phyloP scores from a whole-genome alignment of 2,888 invertebrate genomes.

The Cheilosia urbana region DNA sequence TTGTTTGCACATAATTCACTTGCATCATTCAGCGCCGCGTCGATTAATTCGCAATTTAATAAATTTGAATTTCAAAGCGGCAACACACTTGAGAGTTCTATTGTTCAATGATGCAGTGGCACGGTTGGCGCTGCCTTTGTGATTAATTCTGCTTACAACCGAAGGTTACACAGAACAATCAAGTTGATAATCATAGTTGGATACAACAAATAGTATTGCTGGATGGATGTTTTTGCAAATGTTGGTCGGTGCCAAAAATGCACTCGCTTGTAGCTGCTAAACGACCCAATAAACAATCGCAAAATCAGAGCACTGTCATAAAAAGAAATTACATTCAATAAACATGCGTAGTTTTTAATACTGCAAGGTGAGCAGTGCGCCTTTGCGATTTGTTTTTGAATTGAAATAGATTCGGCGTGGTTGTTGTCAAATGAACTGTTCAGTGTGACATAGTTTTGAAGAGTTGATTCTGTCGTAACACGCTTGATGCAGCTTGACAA shows the following conservation, averaged over 20 bases:
- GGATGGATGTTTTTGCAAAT: neutral
- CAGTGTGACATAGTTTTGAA: slow-evolving; percentile 8
- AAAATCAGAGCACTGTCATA: slow-evolving; percentile 32
- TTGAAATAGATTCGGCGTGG: slow-evolving; percentile 16
- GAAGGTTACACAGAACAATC: slow-evolving; percentile 6
- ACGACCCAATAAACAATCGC: slow-evolving; percentile 15
- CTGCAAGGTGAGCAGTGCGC: slow-evolving; percentile 1
- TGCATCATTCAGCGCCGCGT: slow-evolving; percentile 1
- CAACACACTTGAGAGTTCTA: slow-evolving; percentile 13
- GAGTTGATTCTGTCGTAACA: neutral
- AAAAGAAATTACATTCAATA: slow-evolving; percentile 1
- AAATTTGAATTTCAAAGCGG: slow-evolving; percentile 23
- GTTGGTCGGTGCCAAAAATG: neutral
- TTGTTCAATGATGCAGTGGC: slow-evolving; percentile 16
- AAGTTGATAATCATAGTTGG: neutral
- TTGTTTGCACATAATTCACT: neutral
- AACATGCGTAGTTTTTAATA: neutral
- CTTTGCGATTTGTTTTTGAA: neutral
- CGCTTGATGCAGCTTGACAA: neutral
- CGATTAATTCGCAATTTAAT: slow-evolving; percentile 23
- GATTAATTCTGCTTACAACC: neutral
- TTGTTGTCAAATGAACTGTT: neutral
- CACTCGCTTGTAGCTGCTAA: neutral
- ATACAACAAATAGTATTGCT: neutral
- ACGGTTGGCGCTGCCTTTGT: slow-evolving; percentile 18